A percentile compares a stretch with the other conserved stretches of the same genome.
Evolutionary conservation across 2,888 invertebrate genomes (phyloP).

Genomic region (Orthonevra nobilis): DNA sequence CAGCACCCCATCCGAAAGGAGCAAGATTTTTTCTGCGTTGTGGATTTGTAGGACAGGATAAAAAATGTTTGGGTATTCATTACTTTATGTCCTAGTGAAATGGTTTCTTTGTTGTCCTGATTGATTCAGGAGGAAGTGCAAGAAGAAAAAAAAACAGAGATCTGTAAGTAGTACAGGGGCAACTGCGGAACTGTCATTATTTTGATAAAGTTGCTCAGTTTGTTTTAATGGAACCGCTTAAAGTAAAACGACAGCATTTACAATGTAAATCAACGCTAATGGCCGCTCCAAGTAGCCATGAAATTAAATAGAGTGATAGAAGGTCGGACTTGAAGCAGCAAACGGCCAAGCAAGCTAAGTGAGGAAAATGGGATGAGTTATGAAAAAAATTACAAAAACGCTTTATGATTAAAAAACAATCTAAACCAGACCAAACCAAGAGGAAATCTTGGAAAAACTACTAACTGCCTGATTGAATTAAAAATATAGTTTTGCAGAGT

Average conservation of each 20-base stretch:
- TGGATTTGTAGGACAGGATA: conserved; percentile 26
- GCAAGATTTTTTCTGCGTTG: conserved; percentile 18
- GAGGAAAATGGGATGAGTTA: too few species aligned
- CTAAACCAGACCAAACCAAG: too few species aligned
- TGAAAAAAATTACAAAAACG: too few species aligned
- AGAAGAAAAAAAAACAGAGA: conserved; percentile 1
- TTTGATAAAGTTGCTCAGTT: conserved; percentile 28
- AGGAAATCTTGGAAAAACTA: too few species aligned
- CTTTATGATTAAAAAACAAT: too few species aligned
- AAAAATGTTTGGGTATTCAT: conserved; percentile 52
- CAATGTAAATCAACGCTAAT: conserved; percentile 10
- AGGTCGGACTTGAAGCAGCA: too few species aligned
- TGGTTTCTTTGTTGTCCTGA: conserved; percentile 31
- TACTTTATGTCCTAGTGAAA: conserved; percentile 13
- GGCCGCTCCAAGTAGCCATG: not conserved
- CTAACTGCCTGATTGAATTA: too few species aligned
- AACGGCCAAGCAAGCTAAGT: too few species aligned
- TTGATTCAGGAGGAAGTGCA: conserved; percentile 39
- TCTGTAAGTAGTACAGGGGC: not conserved
- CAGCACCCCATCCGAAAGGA: conserved; percentile 2
- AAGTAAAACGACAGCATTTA: not conserved
- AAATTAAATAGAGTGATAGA: too few species aligned
- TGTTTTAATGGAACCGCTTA: conserved; percentile 3
- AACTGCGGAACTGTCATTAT: conserved; percentile 16
- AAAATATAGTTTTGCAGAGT: too few species aligned